Conservation (phyloP, 2,113 vertebrate genomes). For the Egretta garzetta region DNA sequence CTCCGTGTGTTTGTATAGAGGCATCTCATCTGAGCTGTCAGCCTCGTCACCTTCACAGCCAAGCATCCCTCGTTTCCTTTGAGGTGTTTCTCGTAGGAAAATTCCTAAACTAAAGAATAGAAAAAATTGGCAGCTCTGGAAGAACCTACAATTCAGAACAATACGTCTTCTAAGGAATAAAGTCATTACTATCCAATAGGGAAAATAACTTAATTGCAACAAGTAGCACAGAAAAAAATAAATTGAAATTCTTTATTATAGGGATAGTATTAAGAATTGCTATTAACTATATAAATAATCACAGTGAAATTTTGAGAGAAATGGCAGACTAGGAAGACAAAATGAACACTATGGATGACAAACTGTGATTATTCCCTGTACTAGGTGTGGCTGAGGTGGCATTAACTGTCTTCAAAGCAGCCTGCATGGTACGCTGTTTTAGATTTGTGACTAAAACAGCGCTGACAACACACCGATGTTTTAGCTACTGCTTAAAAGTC, state of each 20-base stretch:
- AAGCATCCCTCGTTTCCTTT: too few species aligned
- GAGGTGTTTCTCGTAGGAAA: background rate
- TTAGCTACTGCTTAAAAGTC: background rate
- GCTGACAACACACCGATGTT: background rate
- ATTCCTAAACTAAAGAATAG: background rate
- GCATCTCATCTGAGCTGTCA: too few species aligned
- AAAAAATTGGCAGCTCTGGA: background rate
- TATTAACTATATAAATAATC: background rate
- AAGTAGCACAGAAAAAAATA: background rate
- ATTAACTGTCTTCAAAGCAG: background rate
- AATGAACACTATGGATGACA: rapidly evolving
- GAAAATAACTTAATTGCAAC: background rate
- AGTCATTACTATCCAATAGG: background rate
- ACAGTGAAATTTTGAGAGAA: background rate
- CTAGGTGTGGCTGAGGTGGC: background rate
- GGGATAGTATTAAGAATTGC: background rate
- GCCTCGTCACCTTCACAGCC: too few species aligned
- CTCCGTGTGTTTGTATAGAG: too few species aligned
- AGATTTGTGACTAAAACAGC: background rate
- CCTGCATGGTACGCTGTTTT: background rate
- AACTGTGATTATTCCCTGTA: rapidly evolving
- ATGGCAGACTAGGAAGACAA: background rate
- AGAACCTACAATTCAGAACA: background rate
- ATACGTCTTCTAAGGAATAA: background rate
- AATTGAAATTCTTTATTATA: background rate